Evolutionary conservation across 2,113 vertebrate species (phyloP).

Genomic region (Pao palembangensis): DNA sequence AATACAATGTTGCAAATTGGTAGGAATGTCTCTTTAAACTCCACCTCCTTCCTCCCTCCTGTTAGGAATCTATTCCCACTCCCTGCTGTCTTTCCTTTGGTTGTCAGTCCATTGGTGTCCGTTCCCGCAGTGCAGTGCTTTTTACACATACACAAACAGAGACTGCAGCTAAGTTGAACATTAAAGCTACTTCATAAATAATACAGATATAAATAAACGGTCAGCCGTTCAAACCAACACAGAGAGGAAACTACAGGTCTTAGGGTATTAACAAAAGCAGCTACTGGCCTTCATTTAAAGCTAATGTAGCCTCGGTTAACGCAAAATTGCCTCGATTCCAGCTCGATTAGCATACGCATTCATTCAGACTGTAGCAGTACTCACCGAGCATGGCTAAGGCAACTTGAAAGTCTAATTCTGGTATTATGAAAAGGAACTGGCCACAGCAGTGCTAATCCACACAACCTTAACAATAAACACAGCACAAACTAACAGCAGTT

Average conservation of each 20-base stretch:
- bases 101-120: conserved; percentile 49
- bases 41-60: conserved; percentile 27
- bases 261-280: conserved; percentile 39
- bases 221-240: not conserved
- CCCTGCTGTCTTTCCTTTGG: conserved; percentile 36
- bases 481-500: conserved; percentile 78
- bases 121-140: conserved; percentile 68
- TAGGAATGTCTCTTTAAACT: conserved; percentile 66
- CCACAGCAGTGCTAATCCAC: conserved; percentile 77
- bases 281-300: conserved; percentile 53
- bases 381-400: conserved; percentile 45
- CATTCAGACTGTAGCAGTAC: conserved; percentile 16
- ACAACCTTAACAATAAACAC: conserved; percentile 84
- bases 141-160: conserved; percentile 15
- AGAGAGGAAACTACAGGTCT: not conserved
- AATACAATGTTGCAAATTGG: conserved; percentile 31
- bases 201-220: not conserved
- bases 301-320: conserved; percentile 31
- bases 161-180: conserved; percentile 13
- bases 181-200: not conserved
- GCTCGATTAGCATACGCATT: conserved; percentile 1
- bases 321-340: conserved; percentile 13
- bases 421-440: conserved; percentile 50
- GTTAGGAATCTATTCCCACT: conserved; percentile 18
- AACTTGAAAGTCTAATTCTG: conserved; percentile 28